These are phyloP conservation scores for Glareola pratincola DNA, from an alignment of 2,113 vertebrate genomes.

Conservation along the genomic window DNA sequence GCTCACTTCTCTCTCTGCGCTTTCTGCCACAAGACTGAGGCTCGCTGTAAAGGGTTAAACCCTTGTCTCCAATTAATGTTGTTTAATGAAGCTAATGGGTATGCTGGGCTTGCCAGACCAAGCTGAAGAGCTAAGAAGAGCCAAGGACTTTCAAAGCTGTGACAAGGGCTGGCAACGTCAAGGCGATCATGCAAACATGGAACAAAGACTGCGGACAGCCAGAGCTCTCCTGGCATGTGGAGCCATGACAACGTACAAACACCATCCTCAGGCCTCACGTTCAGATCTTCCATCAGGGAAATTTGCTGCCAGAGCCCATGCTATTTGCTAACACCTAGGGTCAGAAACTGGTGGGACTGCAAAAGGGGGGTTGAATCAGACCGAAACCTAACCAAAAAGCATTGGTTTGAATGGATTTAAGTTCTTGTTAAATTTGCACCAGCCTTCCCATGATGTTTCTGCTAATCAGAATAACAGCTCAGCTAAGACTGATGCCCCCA, in stretches of 20 bases:
- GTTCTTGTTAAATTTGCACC: not conserved
- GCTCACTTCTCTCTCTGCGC: not conserved
- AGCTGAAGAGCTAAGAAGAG: not conserved
- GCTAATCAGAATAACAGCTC: not conserved
- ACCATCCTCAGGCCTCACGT: fast-evolving
- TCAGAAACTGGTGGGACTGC: not conserved
- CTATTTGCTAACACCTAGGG: not conserved
- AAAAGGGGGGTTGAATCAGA: not conserved
- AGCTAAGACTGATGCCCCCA: fast-evolving
- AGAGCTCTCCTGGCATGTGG: fast-evolving
- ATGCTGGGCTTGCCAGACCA: not conserved
- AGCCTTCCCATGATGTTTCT: not conserved
- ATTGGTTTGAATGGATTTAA: not conserved
- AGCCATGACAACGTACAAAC: not conserved
- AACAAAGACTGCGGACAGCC: not conserved
- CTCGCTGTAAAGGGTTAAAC: not conserved
- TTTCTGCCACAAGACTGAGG: not conserved
- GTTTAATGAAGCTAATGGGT: not conserved
- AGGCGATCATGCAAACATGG: not conserved
- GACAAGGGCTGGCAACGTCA: not conserved
- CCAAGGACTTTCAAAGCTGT: not conserved
- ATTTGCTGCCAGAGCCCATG: not conserved
- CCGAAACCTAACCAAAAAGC: not conserved
- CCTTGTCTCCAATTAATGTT: not conserved
- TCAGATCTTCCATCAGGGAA: not conserved